Conservation (phyloP, 2,797 vertebrate species). For the Helarctos malayanus region DNA sequence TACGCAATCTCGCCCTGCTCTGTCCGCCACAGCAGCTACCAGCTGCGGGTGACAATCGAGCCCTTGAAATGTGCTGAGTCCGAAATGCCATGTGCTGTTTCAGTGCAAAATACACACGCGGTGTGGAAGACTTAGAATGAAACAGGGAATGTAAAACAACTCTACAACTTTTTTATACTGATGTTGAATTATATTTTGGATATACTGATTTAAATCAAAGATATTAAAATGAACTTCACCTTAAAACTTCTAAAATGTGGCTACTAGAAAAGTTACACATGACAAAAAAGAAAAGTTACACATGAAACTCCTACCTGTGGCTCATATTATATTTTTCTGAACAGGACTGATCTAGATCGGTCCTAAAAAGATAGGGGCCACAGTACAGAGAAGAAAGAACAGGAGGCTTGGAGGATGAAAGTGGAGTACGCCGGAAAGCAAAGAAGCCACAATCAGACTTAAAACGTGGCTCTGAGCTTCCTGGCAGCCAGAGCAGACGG, state of each 20-base stretch:
- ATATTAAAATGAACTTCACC: slow-evolving; percentile 33
- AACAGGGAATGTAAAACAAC: background rate
- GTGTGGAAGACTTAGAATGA: slow-evolving; percentile 40
- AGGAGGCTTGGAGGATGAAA: background rate
- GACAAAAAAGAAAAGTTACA: background rate
- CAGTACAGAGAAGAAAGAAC: background rate
- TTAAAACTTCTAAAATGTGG: background rate
- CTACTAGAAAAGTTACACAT: background rate
- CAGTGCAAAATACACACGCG: background rate
- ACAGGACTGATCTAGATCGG: background rate
- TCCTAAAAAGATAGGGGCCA: background rate
- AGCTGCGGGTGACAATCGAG: background rate
- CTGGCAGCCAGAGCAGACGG: background rate
- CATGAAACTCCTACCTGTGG: background rate
- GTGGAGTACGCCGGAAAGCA: background rate
- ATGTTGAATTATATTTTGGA: slow-evolving; percentile 39
- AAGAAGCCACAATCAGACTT: background rate
- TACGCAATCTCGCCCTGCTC: background rate
- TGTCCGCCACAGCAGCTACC: background rate
- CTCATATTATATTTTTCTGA: background rate
- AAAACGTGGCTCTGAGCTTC: background rate
- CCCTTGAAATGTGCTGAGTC: background rate
- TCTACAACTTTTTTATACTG: background rate
- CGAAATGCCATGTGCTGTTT: background rate
- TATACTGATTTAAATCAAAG: slow-evolving; percentile 31